phyloP scores from a whole-genome alignment of 2,888 invertebrate species.

The Dicyrtomina minuta region DNA sequence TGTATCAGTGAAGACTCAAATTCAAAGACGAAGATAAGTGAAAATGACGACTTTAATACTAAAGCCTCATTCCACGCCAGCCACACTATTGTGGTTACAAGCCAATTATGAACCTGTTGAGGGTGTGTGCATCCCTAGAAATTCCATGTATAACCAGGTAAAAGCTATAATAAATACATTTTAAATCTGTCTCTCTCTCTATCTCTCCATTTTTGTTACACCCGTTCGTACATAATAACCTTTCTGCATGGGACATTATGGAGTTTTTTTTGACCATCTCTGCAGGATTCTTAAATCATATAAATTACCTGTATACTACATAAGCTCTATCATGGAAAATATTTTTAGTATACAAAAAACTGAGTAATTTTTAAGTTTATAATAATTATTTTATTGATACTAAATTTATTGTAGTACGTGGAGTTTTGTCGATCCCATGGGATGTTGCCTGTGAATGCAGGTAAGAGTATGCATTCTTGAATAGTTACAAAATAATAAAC shows the following conservation, averaged over 20 bases:
- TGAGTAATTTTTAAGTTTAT: neutral
- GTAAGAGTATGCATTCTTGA: no score
- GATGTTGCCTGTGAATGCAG: conserved; percentile 59
- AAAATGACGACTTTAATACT: conserved; percentile 12
- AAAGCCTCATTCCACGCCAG: conserved; percentile 56
- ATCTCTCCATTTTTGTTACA: neutral
- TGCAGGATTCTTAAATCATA: no score
- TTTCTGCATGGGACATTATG: no score
- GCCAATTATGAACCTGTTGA: conserved; percentile 61
- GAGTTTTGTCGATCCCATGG: conserved; percentile 59
- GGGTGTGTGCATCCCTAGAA: conserved; percentile 61
- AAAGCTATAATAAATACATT: neutral
- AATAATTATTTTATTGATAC: no score
- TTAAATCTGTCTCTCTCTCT: conserved; percentile 58
- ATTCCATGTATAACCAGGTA: conserved; percentile 58
- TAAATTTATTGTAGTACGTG: conserved; percentile 57
- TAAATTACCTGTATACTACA: no score
- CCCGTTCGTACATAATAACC: no score
- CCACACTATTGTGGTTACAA: conserved; percentile 57
- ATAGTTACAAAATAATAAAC: no score
- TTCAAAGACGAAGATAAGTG: neutral
- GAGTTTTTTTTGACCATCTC: no score
- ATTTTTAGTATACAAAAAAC: neutral
- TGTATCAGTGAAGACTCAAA: no score
- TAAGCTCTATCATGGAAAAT: no score